A percentile compares a stretch with the other conserved stretches of the same genome.
Conservation (phyloP, 2,888 invertebrate species). For the Temnothorax ravouxi region DNA sequence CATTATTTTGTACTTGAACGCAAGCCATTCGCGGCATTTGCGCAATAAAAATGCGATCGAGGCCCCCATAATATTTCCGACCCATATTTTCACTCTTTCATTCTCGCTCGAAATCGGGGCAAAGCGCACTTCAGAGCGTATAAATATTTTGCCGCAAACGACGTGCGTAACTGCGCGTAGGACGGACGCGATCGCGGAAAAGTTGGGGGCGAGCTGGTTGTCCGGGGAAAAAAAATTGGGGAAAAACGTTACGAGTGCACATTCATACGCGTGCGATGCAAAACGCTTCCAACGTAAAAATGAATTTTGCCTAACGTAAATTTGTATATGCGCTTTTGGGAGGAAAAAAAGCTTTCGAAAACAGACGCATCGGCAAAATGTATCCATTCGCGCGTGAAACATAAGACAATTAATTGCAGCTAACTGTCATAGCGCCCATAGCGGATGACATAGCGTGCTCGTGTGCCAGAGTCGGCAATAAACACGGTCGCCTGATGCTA, state of each 20-base stretch:
- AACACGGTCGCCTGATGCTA: conserved; percentile 7
- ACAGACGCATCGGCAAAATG: conserved; percentile 23
- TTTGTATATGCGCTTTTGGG: conserved; percentile 38
- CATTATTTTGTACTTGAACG: conserved; percentile 1
- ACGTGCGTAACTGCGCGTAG: conserved; percentile 12
- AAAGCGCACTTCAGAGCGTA: conserved; percentile 30
- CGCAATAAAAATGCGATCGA: conserved; percentile 12
- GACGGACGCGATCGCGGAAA: conserved; percentile 4
- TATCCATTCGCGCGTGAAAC: conserved; percentile 6
- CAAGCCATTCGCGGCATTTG: too few species aligned
- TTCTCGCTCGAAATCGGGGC: conserved; percentile 1
- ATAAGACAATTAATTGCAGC: conserved; percentile 47
- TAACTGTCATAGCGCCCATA: not conserved
- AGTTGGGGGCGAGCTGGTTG: conserved; percentile 20
- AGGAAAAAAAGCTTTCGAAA: conserved; percentile 34
- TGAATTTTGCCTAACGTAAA: conserved; percentile 34
- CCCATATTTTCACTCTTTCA: conserved; percentile 27
- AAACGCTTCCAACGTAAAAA: conserved; percentile 35
- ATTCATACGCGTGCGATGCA: conserved; percentile 39
- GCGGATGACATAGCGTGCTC: not conserved
- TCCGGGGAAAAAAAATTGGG: conserved; percentile 14
- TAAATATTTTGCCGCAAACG: conserved; percentile 52
- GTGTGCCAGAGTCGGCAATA: not conserved
- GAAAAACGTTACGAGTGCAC: conserved; percentile 42
- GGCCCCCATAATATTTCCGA: conserved; percentile 4